Conservation (phyloP, 2,113 vertebrate genomes). For the Alces alces region DNA sequence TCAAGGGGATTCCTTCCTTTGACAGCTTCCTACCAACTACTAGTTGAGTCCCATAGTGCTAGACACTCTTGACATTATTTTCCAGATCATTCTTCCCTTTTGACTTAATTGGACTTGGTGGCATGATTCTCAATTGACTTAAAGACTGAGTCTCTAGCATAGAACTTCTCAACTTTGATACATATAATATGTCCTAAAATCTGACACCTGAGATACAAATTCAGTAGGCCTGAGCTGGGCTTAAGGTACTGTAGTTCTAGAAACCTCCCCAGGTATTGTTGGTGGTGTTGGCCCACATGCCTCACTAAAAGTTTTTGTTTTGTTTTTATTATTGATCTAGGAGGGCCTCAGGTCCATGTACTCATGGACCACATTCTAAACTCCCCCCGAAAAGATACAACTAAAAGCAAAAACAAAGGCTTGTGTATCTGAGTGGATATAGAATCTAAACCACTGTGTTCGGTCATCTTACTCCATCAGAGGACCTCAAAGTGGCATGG, state of each 20-base stretch:
- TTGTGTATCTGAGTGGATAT: not conserved
- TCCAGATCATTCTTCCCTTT: not conserved
- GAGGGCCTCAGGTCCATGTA: not conserved
- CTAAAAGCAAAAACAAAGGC: not conserved
- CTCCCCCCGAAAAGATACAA: not conserved
- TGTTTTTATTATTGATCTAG: not conserved
- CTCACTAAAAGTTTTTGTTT: not conserved
- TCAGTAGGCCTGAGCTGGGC: not conserved
- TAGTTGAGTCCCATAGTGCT: not conserved
- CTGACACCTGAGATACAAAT: not conserved
- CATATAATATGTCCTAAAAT: not conserved
- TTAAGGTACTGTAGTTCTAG: not conserved
- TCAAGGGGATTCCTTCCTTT: not conserved
- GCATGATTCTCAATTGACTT: not conserved
- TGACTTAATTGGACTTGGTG: not conserved
- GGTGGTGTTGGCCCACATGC: not conserved
- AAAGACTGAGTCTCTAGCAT: not conserved
- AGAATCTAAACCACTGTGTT: not conserved
- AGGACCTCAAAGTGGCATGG: not conserved
- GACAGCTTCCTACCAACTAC: not conserved
- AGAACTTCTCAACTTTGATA: not conserved
- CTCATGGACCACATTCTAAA: not conserved
- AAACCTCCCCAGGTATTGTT: not conserved
- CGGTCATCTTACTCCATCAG: not conserved
- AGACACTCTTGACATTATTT: not conserved